These are phyloP conservation scores for Odontesthes bonariensis DNA, from an alignment of 2,113 vertebrate species.

Conservation along the genomic window DNA sequence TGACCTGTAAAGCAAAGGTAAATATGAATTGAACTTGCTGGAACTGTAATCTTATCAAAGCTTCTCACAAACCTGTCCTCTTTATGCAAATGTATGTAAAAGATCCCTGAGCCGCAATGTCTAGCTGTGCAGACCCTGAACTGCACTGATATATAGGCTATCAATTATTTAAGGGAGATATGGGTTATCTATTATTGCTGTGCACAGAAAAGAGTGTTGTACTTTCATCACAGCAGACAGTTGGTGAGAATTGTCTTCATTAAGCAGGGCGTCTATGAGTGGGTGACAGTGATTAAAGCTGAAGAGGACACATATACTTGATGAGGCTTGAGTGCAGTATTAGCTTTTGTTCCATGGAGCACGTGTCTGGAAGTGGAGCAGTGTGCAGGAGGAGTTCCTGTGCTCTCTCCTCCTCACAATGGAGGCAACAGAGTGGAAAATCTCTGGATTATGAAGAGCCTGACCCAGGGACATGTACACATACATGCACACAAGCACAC, in stretches of 20 bases:
- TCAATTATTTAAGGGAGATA: slow-evolving; percentile 63
- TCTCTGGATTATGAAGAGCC: slow-evolving; percentile 64
- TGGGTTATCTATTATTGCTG: slow-evolving; percentile 67
- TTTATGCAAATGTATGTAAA: slow-evolving; percentile 45
- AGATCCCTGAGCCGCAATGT: slow-evolving; percentile 16
- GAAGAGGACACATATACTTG: slow-evolving; percentile 64
- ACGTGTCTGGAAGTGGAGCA: slow-evolving; percentile 58
- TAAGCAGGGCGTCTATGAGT: slow-evolving; percentile 54
- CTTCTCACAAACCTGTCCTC: slow-evolving; percentile 3
- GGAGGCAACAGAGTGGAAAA: slow-evolving; percentile 73
- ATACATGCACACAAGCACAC: slow-evolving; percentile 22
- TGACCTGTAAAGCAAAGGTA: slow-evolving; percentile 6
- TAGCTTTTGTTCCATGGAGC: slow-evolving; percentile 56
- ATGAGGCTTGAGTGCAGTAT: slow-evolving; percentile 66
- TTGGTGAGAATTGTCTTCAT: slow-evolving; percentile 62
- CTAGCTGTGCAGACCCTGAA: slow-evolving; percentile 24
- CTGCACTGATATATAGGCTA: slow-evolving; percentile 40
- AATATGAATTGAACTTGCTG: slow-evolving; percentile 15
- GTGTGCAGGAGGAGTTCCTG: slow-evolving; percentile 54
- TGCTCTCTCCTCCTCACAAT: slow-evolving; percentile 65
- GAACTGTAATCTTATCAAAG: slow-evolving; percentile 1
- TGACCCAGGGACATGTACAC: slow-evolving; percentile 42
- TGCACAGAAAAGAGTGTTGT: slow-evolving; percentile 44
- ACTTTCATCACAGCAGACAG: slow-evolving; percentile 58
- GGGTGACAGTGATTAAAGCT: slow-evolving; percentile 72